phyloP scores from a whole-genome alignment of 1,140 invertebrate genomes.

The Zaprionus kolodkinae region DNA sequence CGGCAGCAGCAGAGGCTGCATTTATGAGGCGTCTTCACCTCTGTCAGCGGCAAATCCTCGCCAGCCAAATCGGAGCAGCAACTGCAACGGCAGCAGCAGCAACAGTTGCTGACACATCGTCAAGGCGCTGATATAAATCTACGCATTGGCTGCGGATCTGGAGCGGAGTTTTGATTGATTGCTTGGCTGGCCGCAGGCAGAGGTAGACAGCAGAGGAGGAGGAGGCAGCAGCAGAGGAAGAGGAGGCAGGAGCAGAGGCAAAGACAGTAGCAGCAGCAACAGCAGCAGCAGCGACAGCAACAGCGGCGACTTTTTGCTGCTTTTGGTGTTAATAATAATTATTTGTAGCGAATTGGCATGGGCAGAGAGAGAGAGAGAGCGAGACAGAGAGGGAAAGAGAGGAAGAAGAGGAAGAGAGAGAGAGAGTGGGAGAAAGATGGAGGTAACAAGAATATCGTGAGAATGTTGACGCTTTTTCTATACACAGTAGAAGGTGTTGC shows the following conservation, averaged over 20 bases:
- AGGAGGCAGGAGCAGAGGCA: too few relatives aligned
- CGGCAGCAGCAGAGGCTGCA: constrained; percentile 6
- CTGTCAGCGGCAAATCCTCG: constrained; percentile 50
- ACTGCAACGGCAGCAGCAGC: constrained; percentile 25
- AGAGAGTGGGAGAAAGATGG: neutral
- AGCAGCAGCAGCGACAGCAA: neutral
- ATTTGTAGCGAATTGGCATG: constrained; percentile 53
- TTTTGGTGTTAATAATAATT: constrained; percentile 83
- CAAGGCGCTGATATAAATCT: constrained; percentile 70
- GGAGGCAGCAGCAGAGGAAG: neutral
- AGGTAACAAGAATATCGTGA: constrained; percentile 10
- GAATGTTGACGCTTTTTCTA: constrained; percentile 21
- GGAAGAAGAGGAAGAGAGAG: neutral
- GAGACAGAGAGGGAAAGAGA: neutral
- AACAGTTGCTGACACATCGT: constrained; percentile 55
- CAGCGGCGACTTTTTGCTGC: constrained; percentile 55
- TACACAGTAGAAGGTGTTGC: neutral
- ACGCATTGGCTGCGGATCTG: constrained; percentile 63
- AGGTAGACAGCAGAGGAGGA: neutral
- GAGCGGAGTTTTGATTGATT: constrained; percentile 82
- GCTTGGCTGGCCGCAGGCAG: constrained; percentile 33
- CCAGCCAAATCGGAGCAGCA: constrained; percentile 37
- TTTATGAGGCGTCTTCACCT: constrained; percentile 47
- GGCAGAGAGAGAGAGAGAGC: neutral
- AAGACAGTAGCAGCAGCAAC: constrained; percentile 11